Evolutionary conservation across 2,888 invertebrate genomes (phyloP).

Genomic region (Spilarctia lutea): DNA sequence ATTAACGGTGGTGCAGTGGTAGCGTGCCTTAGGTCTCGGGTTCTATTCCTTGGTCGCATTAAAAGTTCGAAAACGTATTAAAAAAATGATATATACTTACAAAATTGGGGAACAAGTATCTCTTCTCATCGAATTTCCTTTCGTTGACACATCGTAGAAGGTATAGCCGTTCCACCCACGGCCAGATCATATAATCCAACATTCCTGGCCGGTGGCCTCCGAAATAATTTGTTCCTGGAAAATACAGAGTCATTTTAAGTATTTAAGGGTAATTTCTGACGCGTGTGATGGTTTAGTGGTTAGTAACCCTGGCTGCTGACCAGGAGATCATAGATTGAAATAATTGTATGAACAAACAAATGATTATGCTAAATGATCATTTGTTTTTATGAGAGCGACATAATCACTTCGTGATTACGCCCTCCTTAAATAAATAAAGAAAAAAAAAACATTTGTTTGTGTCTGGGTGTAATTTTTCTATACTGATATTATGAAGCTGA

Average conservation of each 20-base stretch:
- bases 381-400: no score
- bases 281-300: neutral
- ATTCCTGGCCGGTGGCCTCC: constrained; percentile 86
- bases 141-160: constrained; percentile 78
- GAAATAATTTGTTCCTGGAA: constrained; percentile 75
- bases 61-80: neutral
- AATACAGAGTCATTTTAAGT: neutral
- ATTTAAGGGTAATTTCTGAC: neutral
- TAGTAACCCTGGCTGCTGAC: neutral
- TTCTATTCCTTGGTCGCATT: no score
- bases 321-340: neutral
- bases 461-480: neutral
- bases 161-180: constrained; percentile 91
- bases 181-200: constrained; percentile 96
- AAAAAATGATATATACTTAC: constrained; percentile 62
- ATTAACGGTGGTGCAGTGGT: no score
- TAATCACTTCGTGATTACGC: no score
- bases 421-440: no score
- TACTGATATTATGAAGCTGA: no score
- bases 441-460: no score
- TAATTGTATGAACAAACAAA: neutral
- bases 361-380: no score
- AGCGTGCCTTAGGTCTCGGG: no score
- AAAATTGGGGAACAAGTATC: constrained; percentile 74
- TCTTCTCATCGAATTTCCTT: constrained; percentile 74